Base-by-base conservation (phyloP, 2,113 vertebrate species). In the Festucalex cinctus region DNA sequence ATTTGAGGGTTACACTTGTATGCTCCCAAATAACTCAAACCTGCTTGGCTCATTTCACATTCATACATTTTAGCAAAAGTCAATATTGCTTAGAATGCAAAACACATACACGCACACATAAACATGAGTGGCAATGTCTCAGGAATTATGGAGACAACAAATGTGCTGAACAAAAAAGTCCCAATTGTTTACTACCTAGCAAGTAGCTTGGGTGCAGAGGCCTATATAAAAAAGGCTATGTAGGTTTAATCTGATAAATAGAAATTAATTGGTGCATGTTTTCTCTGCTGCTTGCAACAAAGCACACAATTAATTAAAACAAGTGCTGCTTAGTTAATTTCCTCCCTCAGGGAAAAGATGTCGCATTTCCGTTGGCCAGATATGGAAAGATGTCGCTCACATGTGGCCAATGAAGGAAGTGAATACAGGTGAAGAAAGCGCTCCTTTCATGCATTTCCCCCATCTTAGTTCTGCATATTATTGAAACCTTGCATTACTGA, bases 181-280 rank as follows among this genome's bases (percentile, higher is more conserved):
- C 17, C 0, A 13, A 12, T n/a, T 59, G 6, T 32, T 6, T 57
- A 88, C 53, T 86, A 89, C 83, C 72, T 88, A 75, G 37, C 65
- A 70, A 56, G 65, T 75, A 51, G 75, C 81, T 54, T 59, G 12
- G 1, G 22, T 53, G 51, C 53, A 48, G 59, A 6, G 43, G 43
- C 43, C 43, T 46, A 2, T 57, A 57, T 3, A 37, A 20, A 36
- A 13, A 37, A 8, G 9, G 51, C 24, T 14, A 26, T 14, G 51
- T 26, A 54, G 22, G 22, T 22, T 5, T 26, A 54, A 26, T 54
- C 5, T 13, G 10, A 54, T 12, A 22, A 24, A n/a, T 19, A 36
- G 9, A 77, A 56, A 74, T 67, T 41, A 80, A 59, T 75, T 87
- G 86, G 79, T 88, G 90, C 89, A 92, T 92, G 91, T 78, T 61